Evolutionary conservation across 2,888 invertebrate genomes (phyloP).

Genomic region (Odontocolon sp.): DNA sequence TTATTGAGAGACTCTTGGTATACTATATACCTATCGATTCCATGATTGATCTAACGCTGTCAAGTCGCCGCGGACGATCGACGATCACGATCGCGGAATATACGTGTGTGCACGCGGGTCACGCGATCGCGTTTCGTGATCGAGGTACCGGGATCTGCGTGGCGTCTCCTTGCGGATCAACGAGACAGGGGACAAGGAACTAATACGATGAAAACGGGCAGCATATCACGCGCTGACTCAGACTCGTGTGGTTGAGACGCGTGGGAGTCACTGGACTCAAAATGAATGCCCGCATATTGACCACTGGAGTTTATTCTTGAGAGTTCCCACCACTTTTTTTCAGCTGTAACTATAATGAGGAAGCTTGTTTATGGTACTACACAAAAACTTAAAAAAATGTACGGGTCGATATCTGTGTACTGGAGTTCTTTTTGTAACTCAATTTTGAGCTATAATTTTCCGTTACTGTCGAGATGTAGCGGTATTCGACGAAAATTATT

Average conservation of each 20-base stretch:
- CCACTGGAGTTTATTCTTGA: neutral
- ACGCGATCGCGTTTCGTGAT: slow-evolving; percentile 46
- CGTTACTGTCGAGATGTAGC: no score
- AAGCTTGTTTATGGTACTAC: neutral
- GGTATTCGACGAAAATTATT: no score
- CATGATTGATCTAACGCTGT: slow-evolving; percentile 43
- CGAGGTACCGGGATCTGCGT: no score
- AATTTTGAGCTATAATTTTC: no score
- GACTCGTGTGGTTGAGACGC: slow-evolving; percentile 19
- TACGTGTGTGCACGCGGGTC: slow-evolving; percentile 21
- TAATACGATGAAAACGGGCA: slow-evolving; percentile 22
- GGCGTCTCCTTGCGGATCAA: no score
- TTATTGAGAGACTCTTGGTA: slow-evolving; percentile 8
- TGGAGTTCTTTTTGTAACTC: no score
- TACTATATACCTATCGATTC: slow-evolving; percentile 1
- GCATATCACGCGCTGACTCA: slow-evolving; percentile 24
- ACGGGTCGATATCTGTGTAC: neutral
- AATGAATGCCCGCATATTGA: slow-evolving; percentile 24
- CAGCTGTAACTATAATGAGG: neutral
- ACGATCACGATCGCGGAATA: slow-evolving; percentile 27
- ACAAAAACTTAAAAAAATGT: neutral
- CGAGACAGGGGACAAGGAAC: slow-evolving; percentile 4
- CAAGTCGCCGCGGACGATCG: slow-evolving; percentile 10
- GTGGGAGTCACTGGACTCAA: slow-evolving; percentile 10
- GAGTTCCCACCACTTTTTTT: neutral